A percentile compares a stretch with the other conserved stretches of the same genome.
Conservation (phyloP, 2,797 vertebrate genomes). For the Benthosema pterotum region DNA sequence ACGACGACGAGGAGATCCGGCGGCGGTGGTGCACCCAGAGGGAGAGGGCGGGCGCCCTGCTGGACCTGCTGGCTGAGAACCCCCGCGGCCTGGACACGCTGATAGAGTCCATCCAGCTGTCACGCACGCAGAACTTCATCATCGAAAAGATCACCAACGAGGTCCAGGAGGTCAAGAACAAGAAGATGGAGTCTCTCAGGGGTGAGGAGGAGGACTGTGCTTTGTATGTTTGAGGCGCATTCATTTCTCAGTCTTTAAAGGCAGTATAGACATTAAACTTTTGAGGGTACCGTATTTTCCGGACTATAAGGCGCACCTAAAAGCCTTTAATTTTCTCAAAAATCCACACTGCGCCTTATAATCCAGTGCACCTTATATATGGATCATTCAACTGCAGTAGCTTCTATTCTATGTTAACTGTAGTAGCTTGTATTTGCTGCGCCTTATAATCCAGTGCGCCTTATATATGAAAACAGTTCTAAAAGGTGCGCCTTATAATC, state of each 20-base stretch:
- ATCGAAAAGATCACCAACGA: conserved; percentile 95
- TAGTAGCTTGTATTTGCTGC: no score
- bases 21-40: conserved; percentile 87
- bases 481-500: no score
- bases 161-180: conserved; percentile 90
- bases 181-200: conserved; percentile 88
- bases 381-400: no score
- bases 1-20: conserved; percentile 94
- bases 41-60: conserved; percentile 86
- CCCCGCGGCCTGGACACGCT: conserved; percentile 90
- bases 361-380: no score
- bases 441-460: no score
- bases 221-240: background rate
- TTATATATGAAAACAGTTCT: no score
- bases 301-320: no score
- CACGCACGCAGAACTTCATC: conserved; percentile 91
- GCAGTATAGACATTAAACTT: no score
- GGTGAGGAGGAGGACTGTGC: conserved; percentile 67
- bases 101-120: conserved; percentile 89
- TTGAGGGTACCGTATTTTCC: no score
- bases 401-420: no score
- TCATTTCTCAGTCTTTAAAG: background rate
- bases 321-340: no score
- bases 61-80: conserved; percentile 93
- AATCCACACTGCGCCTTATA: no score